Percentiles rank a stretch among this genome's conserved stretches.
These are phyloP conservation scores for Brachyptera risi DNA, from an alignment of 2,888 invertebrate species.

Conservation along the genomic window DNA sequence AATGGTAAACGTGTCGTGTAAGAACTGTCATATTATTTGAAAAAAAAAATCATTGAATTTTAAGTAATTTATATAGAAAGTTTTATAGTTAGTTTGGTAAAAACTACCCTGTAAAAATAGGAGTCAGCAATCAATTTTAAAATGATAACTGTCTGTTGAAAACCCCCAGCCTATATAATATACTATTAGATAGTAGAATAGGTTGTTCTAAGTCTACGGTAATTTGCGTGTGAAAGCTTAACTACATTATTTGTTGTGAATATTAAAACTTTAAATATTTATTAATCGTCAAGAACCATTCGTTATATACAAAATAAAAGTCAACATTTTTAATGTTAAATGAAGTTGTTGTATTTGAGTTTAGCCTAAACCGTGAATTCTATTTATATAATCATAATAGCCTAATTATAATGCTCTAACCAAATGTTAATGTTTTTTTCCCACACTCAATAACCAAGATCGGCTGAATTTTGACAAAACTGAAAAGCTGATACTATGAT, in stretches of 20 bases:
- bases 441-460: neutral
- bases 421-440: neutral
- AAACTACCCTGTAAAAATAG: conserved; percentile 15
- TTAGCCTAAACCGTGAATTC: neutral
- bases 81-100: conserved; percentile 32
- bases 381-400: too few relatives aligned
- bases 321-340: conserved; percentile 16
- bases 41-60: too few relatives aligned
- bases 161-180: conserved; percentile 17
- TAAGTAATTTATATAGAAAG: conserved; percentile 13
- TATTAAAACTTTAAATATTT: conserved; percentile 16
- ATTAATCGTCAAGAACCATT: conserved; percentile 12
- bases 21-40: conserved; percentile 18
- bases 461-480: neutral
- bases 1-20: conserved; percentile 20
- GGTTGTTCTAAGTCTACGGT: conserved; percentile 19
- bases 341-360: conserved; percentile 4
- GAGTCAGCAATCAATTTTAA: neutral
- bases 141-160: conserved; percentile 1
- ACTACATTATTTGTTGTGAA: conserved; percentile 17
- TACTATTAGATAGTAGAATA: conserved; percentile 13
- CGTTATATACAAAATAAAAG: conserved; percentile 12
- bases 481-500: neutral
- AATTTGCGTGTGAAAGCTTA: conserved; percentile 20
- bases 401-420: neutral